A percentile compares a stretch with the other conserved stretches of the same genome.
phyloP scores from a whole-genome alignment of 2,797 vertebrate genomes.

The Chrosomus eos region DNA sequence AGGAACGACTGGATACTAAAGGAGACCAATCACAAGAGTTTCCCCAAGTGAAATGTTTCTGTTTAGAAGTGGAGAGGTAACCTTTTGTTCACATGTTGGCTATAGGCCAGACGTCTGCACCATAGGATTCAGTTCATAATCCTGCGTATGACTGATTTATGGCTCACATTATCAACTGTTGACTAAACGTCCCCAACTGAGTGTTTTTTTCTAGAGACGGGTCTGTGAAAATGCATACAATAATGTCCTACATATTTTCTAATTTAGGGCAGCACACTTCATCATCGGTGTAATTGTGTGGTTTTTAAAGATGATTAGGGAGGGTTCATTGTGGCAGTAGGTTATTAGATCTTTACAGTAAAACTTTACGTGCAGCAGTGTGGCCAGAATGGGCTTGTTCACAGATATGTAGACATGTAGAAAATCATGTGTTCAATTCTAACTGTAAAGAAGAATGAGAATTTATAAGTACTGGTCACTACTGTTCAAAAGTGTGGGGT shows the following conservation, averaged over 20 bases:
- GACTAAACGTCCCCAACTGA: constrained; percentile 71
- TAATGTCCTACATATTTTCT: constrained; percentile 15
- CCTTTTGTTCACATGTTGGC: constrained; percentile 71
- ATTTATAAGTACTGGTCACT: not conserved
- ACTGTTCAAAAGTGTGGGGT: not conserved
- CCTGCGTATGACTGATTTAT: constrained; percentile 75
- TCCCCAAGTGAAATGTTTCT: constrained; percentile 65
- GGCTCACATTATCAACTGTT: constrained; percentile 70
- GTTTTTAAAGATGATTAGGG: constrained; percentile 19
- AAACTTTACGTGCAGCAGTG: constrained; percentile 14
- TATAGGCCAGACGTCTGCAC: constrained; percentile 67
- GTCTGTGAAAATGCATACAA: constrained; percentile 41
- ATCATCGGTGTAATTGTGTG: constrained; percentile 12
- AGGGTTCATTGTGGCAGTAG: constrained; percentile 43
- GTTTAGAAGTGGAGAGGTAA: constrained; percentile 61
- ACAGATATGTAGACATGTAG: constrained; percentile 51
- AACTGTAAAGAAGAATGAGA: not conserved
- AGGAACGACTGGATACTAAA: constrained; percentile 60
- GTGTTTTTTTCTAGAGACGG: constrained; percentile 57
- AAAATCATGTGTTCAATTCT: constrained; percentile 12
- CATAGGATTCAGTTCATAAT: constrained; percentile 73
- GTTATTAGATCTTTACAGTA: constrained; percentile 52
- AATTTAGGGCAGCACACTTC: constrained; percentile 37
- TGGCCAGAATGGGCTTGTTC: constrained; percentile 38
- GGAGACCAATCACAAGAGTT: constrained; percentile 61